Base-by-base conservation (phyloP, 2,797 vertebrate genomes). In the Etheostoma nigrum region DNA sequence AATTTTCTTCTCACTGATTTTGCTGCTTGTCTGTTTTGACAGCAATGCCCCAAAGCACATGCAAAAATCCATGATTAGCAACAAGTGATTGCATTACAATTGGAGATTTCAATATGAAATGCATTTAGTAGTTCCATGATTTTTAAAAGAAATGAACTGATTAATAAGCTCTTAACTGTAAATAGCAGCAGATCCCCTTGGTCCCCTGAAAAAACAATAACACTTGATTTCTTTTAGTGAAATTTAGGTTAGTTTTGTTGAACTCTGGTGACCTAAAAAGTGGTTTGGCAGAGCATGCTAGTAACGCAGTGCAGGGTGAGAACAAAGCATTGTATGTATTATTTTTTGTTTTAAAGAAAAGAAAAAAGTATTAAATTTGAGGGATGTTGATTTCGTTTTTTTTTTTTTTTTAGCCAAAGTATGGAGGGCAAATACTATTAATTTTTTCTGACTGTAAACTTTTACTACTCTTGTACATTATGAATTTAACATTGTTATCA, bases 311-410 rank as follows among this genome's bases (percentile, higher is more conserved):
- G 84, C 92, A 92, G 92, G 93, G 81, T 86, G 91, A 95, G 93
- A 93, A 93, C 94, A 92, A 92, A 93, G 91, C 91, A 89, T 94
- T 93, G 86, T 93, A 90, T 93, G 91, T 94, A 82, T 93, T 95
- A 79, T 93, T 93, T 91, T 94, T 92, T 88, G 92, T 93, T 93
- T 91, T 82, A 82, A 90, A 81, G 85, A 87, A 94, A 94, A 92
- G 88, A 94, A 94, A 93, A 93, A 95, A 95, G 93, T 95, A 94
- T 96, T 95, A 96, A 91, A 89, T 95, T 93, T 91, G 94, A 94
- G 83, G 94, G 78, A 96, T 83, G 81, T 89, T 88, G 80, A 79
- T 91, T 86, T 91, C 81, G 91, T 89, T 88, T 86, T 91, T 94
- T 93, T 95, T 89, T 89, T 86, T 91, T 94, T 93, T 90, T 94